Evolutionary conservation across 1,140 invertebrate genomes (phyloP).

Genomic region (Lineus longissimus): DNA sequence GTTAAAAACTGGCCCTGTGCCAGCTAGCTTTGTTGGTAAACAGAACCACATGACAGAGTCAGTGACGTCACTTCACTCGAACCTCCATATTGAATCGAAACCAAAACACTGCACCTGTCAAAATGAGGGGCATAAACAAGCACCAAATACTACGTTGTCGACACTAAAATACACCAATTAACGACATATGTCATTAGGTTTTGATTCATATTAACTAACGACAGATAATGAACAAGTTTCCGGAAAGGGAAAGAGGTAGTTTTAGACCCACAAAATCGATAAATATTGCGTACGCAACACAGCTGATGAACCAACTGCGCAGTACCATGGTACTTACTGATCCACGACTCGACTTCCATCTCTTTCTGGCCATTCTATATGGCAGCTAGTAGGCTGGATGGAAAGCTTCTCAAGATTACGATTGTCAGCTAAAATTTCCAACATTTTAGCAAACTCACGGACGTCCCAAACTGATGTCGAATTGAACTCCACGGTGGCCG

Average conservation of each 20-base stretch:
- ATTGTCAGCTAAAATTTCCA: conserved; percentile 43
- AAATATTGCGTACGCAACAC: no score
- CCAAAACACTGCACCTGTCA: neutral
- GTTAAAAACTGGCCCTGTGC: neutral
- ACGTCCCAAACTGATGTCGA: conserved; percentile 50
- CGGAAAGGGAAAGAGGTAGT: no score
- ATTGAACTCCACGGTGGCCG: conserved; percentile 53
- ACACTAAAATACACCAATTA: no score
- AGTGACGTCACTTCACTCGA: neutral
- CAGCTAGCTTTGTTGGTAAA: neutral
- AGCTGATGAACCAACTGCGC: no score
- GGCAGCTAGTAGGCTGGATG: conserved; percentile 51
- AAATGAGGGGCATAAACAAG: no score
- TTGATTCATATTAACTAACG: no score
- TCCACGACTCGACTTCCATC: conserved; percentile 15
- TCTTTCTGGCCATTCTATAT: conserved; percentile 39
- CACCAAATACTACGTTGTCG: no score
- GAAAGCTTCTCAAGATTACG: conserved; percentile 47
- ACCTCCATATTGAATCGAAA: neutral
- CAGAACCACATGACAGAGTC: neutral
- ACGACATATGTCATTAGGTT: no score
- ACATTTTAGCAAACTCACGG: conserved; percentile 34
- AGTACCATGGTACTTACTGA: conserved; percentile 19
- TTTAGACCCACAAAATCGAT: no score
- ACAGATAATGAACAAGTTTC: no score